A percentile compares a stretch with the other conserved stretches of the same genome.
Evolutionary conservation across 2,888 invertebrate species (phyloP).

Genomic region (Therioaphis trifolii): DNA sequence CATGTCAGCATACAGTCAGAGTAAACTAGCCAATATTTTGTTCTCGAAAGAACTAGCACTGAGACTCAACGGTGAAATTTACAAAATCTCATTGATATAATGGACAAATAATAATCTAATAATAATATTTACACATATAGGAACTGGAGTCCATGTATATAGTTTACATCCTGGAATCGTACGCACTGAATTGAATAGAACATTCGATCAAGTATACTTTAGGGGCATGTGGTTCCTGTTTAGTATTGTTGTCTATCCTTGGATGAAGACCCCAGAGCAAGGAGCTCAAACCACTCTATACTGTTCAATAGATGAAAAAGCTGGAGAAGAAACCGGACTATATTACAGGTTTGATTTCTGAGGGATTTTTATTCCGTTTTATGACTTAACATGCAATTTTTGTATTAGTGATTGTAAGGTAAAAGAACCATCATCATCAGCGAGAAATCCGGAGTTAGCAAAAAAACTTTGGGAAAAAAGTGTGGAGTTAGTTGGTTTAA

Average conservation of each 20-base stretch:
- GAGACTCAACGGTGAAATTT: conserved; percentile 61
- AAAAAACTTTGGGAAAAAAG: conserved; percentile 72
- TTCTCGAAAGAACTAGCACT: conserved; percentile 63
- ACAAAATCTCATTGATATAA: too few species aligned
- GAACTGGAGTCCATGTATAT: conserved; percentile 75
- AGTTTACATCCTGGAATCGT: conserved; percentile 81
- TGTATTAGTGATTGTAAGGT: conserved; percentile 62
- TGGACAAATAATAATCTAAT: too few species aligned
- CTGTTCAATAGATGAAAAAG: conserved; percentile 77
- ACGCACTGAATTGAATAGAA: conserved; percentile 79
- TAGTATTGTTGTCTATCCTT: conserved; percentile 67
- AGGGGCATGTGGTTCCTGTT: conserved; percentile 70
- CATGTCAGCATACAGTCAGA: conserved; percentile 63
- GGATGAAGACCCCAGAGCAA: conserved; percentile 73
- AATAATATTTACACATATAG: conserved; percentile 59
- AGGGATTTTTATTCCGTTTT: neutral
- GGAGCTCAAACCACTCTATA: conserved; percentile 83
- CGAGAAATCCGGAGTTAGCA: conserved; percentile 66
- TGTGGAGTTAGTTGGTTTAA: conserved; percentile 69
- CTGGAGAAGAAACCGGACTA: conserved; percentile 66
- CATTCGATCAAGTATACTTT: conserved; percentile 72
- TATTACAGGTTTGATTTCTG: conserved; percentile 66
- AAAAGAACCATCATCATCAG: conserved; percentile 70
- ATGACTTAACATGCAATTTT: neutral
- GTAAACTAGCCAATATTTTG: conserved; percentile 65